Percentiles rank a stretch among this genome's conserved stretches.
Evolutionary conservation across 1,140 invertebrate genomes (phyloP).

Genomic region (Neodiprion lecontei): DNA sequence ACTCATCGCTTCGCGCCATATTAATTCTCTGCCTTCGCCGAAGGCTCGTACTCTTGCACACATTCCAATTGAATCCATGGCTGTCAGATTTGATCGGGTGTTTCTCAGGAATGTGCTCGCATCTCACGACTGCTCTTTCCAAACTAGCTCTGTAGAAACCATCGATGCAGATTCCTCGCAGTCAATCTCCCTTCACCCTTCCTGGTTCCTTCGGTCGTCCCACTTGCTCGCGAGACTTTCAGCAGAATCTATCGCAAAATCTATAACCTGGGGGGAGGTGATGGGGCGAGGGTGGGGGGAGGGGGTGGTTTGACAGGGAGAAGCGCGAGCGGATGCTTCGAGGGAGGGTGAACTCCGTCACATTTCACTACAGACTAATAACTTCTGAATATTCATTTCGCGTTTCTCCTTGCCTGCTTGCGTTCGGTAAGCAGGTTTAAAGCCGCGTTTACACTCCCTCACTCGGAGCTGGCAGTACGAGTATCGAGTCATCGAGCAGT

Average conservation of each 20-base stretch:
- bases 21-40: no score
- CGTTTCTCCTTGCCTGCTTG: conserved; percentile 56
- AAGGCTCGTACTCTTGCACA: no score
- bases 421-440: conserved; percentile 57
- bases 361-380: conserved; percentile 64
- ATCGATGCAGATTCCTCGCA: background rate
- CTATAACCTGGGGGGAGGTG: conserved; percentile 47
- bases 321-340: conserved; percentile 47
- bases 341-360: conserved; percentile 58
- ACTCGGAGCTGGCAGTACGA: background rate
- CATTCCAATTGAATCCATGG: no score
- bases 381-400: conserved; percentile 65
- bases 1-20: no score
- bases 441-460: conserved; percentile 50
- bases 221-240: conserved; percentile 42
- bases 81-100: no score
- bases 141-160: background rate
- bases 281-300: conserved; percentile 33
- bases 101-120: no score
- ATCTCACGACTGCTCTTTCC: background rate
- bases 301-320: conserved; percentile 39
- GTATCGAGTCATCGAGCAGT: background rate
- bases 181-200: conserved; percentile 34
- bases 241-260: conserved; percentile 60
- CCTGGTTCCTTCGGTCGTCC: conserved; percentile 36